phyloP scores from a whole-genome alignment of 2,113 vertebrate genomes.

The Lucifuga dentata region DNA sequence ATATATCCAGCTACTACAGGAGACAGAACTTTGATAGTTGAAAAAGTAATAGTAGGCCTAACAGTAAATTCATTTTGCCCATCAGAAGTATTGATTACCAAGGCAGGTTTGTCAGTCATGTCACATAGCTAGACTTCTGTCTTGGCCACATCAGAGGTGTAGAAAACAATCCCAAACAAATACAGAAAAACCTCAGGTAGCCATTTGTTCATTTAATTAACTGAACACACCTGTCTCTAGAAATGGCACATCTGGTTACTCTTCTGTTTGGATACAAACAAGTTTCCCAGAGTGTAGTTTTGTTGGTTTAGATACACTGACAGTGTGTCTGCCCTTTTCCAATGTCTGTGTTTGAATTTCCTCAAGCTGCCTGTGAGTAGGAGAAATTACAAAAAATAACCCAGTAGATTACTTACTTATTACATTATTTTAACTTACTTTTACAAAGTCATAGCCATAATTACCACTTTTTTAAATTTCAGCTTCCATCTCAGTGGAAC shows the following conservation, averaged over 20 bases:
- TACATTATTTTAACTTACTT: too few relatives aligned
- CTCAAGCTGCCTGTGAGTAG: too few relatives aligned
- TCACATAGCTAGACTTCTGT: not conserved
- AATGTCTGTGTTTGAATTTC: too few relatives aligned
- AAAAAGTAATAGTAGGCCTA: too few relatives aligned
- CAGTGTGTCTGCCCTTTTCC: not conserved
- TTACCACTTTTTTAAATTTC: too few relatives aligned
- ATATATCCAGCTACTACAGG: conserved; percentile 10
- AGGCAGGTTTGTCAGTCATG: not conserved
- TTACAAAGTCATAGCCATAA: too few relatives aligned
- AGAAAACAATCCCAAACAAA: not conserved
- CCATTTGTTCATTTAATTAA: too few relatives aligned
- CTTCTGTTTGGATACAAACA: not conserved
- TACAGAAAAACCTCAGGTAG: too few relatives aligned
- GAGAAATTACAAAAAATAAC: too few relatives aligned
- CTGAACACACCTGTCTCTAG: not conserved
- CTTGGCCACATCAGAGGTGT: conserved; percentile 1
- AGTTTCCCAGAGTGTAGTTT: not conserved
- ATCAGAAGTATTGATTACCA: not conserved
- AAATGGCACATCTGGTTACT: not conserved
- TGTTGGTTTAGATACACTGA: not conserved
- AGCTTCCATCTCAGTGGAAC: too few relatives aligned
- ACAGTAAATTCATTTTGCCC: not conserved
- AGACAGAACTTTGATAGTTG: not conserved
- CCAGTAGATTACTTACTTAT: too few relatives aligned